phyloP scores from a whole-genome alignment of 2,888 invertebrate species.

The Epirrhoe alternata region DNA sequence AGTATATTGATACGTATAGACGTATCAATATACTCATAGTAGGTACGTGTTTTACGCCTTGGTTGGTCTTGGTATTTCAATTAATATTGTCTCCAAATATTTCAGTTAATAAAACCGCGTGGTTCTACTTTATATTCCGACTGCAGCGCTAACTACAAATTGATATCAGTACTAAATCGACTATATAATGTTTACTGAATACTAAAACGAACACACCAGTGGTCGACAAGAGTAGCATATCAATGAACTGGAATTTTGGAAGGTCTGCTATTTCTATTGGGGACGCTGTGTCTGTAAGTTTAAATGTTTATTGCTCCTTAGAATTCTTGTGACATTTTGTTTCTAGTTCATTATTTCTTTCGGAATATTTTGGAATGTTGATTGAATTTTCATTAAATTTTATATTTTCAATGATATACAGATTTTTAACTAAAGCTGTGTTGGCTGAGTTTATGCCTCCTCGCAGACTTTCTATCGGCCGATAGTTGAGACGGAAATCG shows the following conservation, averaged over 20 bases:
- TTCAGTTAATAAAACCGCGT: slow-evolving; percentile 49
- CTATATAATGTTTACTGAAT: slow-evolving; percentile 63
- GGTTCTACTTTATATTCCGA: slow-evolving; percentile 60
- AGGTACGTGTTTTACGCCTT: not conserved
- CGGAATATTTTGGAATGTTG: not conserved
- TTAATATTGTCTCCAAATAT: slow-evolving; percentile 13
- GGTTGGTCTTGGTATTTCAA: slow-evolving; percentile 1
- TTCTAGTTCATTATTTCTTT: slow-evolving; percentile 14
- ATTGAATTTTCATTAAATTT: not conserved
- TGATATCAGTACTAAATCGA: slow-evolving; percentile 81
- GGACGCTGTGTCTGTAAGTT: slow-evolving; percentile 48
- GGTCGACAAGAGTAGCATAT: slow-evolving; percentile 61
- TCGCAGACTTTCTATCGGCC: too few relatives aligned
- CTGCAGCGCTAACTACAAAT: slow-evolving; percentile 70
- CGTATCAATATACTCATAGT: too few relatives aligned
- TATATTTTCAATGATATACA: not conserved
- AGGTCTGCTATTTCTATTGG: slow-evolving; percentile 47
- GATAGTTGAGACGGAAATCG: too few relatives aligned
- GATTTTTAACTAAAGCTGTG: slow-evolving; percentile 30
- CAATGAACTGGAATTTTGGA: slow-evolving; percentile 61
- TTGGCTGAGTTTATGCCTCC: not conserved
- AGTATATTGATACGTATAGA: too few relatives aligned
- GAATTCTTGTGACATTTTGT: slow-evolving; percentile 10
- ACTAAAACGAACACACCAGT: slow-evolving; percentile 67
- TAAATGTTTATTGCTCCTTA: slow-evolving; percentile 36